Percentiles rank a stretch among this genome's conserved stretches.
phyloP scores from a whole-genome alignment of 2,797 vertebrate genomes.

The Chelmon rostratus region DNA sequence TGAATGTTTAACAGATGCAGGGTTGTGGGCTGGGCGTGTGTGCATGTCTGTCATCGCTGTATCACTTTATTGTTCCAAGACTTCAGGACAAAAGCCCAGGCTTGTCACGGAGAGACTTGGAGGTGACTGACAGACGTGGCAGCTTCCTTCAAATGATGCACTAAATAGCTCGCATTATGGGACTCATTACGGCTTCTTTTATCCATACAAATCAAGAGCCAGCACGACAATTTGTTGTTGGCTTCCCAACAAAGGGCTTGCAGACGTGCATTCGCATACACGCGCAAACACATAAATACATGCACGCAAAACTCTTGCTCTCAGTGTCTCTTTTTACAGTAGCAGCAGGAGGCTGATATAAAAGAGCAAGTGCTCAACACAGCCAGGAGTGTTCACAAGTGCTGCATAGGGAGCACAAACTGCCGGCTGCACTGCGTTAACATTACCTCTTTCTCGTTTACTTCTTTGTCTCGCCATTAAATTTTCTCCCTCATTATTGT shows the following conservation, averaged over 20 bases:
- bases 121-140: conserved; percentile 70
- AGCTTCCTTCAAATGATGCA: conserved; percentile 55
- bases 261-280: conserved; percentile 46
- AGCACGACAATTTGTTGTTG: conserved; percentile 74
- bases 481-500: conserved; percentile 66
- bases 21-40: conserved; percentile 47
- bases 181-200: conserved; percentile 70
- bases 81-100: conserved; percentile 56
- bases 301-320: conserved; percentile 42
- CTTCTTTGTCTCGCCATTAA: conserved; percentile 69
- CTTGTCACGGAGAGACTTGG: conserved; percentile 51
- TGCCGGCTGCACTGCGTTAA: conserved; percentile 65
- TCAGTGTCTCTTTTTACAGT: conserved; percentile 64
- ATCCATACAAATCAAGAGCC: conserved; percentile 75
- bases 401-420: conserved; percentile 74
- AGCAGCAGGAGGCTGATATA: conserved; percentile 76
- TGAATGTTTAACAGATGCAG: conserved; percentile 51
- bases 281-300: conserved; percentile 49
- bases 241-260: conserved; percentile 59
- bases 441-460: conserved; percentile 60
- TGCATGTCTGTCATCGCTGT: conserved; percentile 52
- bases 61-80: conserved; percentile 55
- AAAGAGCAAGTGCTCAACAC: conserved; percentile 68
- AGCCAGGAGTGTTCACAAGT: conserved; percentile 70
- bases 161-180: conserved; percentile 68